A percentile compares a stretch with the other conserved stretches of the same genome.
Conservation (phyloP, 2,888 invertebrate genomes). For the Pilophorus perplexus region DNA sequence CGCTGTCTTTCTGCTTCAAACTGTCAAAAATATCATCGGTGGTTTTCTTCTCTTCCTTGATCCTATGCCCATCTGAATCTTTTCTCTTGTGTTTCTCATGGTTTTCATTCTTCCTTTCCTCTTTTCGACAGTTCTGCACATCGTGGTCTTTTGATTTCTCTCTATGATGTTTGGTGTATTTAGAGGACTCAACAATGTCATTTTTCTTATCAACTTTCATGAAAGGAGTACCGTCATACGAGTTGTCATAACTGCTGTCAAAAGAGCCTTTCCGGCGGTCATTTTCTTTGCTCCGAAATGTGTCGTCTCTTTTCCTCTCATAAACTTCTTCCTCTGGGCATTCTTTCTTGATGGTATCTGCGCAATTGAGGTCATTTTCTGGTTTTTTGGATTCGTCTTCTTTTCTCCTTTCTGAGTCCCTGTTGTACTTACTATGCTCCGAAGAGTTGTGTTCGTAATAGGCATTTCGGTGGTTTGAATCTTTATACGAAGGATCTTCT, state of each 20-base stretch:
- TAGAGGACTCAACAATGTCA: slow-evolving; percentile 26
- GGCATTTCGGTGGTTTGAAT: slow-evolving; percentile 33
- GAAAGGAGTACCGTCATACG: slow-evolving; percentile 12
- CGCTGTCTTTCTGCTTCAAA: slow-evolving; percentile 19
- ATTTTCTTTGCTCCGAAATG: slow-evolving; percentile 47
- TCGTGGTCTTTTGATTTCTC: slow-evolving; percentile 55
- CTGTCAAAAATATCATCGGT: slow-evolving; percentile 34
- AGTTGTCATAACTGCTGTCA: slow-evolving; percentile 40
- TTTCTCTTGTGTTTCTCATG: slow-evolving; percentile 48
- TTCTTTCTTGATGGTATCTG: slow-evolving; percentile 51
- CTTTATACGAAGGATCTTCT: slow-evolving; percentile 36
- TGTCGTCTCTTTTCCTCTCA: slow-evolving; percentile 48
- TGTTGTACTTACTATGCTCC: slow-evolving; percentile 31
- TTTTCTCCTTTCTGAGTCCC: slow-evolving; percentile 41
- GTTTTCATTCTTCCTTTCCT: slow-evolving; percentile 51
- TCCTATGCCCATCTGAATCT: slow-evolving; percentile 51
- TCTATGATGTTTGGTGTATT: slow-evolving; percentile 38
- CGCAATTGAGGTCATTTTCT: slow-evolving; percentile 31
- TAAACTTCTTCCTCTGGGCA: slow-evolving; percentile 49
- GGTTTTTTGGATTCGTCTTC: slow-evolving; percentile 35
- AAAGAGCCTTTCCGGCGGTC: slow-evolving; percentile 49
- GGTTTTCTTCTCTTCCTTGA: slow-evolving; percentile 38
- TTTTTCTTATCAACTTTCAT: slow-evolving; percentile 50
- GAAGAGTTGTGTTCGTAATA: slow-evolving; percentile 33
- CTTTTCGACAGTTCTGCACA: slow-evolving; percentile 56